Percentiles rank a stretch among this genome's conserved stretches.
Conservation (phyloP, 2,888 invertebrate genomes). For the Heliconius cydno region DNA sequence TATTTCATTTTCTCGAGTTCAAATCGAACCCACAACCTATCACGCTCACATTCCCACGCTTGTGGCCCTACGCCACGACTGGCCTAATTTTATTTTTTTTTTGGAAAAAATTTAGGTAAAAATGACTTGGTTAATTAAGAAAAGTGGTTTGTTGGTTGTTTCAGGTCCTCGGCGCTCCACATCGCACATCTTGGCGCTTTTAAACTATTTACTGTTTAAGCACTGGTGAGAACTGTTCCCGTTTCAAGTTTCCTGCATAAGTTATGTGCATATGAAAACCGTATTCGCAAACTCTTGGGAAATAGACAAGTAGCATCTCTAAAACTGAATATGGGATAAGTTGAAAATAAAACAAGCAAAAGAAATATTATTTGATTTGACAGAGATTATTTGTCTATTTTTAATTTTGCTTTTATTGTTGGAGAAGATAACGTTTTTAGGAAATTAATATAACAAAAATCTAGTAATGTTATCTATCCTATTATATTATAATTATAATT, state of each 20-base stretch:
- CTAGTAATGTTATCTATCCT: neutral
- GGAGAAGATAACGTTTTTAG: neutral
- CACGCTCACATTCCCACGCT: no score
- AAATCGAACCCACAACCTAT: no score
- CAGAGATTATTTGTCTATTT: conserved; percentile 27
- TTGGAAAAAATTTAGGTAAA: neutral
- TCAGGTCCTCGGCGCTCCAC: conserved; percentile 63
- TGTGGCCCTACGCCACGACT: no score
- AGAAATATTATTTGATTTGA: neutral
- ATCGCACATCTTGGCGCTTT: conserved; percentile 60
- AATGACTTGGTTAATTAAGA: conserved; percentile 31
- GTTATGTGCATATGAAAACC: conserved; percentile 40
- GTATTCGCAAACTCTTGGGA: conserved; percentile 38
- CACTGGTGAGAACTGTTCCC: conserved; percentile 63
- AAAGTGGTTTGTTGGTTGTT: conserved; percentile 49
- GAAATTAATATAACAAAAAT: neutral
- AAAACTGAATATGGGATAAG: conserved; percentile 32
- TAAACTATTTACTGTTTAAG: conserved; percentile 65
- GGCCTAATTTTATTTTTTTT: neutral
- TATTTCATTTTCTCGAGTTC: no score
- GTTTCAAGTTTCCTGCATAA: conserved; percentile 45
- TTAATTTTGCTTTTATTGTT: neutral
- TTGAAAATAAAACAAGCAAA: conserved; percentile 17
- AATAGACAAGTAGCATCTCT: conserved; percentile 31
- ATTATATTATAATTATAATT: neutral